A percentile compares a stretch with the other conserved stretches of the same genome.
phyloP scores from a whole-genome alignment of 1,140 invertebrate genomes.

The Magallana angulata region DNA sequence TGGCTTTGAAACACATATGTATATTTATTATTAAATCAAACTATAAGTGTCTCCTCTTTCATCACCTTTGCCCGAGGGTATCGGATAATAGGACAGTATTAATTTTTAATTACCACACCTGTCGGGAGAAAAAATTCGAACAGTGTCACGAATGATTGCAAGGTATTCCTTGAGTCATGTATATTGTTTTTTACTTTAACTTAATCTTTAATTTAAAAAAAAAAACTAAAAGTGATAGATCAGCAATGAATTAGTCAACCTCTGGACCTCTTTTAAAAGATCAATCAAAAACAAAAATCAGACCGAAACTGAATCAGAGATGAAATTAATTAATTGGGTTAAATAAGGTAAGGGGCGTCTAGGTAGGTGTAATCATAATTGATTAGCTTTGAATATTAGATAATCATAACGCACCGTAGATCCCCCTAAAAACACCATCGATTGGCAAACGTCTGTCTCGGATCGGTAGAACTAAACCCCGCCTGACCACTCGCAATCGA shows the following conservation, averaged over 20 bases:
- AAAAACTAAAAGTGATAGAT: too few relatives aligned
- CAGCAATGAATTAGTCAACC: too few relatives aligned
- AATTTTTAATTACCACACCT: slow-evolving; percentile 8
- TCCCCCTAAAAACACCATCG: not conserved
- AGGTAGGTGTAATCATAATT: not conserved
- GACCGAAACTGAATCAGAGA: too few relatives aligned
- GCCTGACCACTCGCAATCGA: slow-evolving; percentile 14
- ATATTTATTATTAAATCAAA: too few relatives aligned
- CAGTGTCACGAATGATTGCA: not conserved
- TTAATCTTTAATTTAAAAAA: too few relatives aligned
- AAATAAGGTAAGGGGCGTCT: not conserved
- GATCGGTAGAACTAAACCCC: not conserved
- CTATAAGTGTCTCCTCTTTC: not conserved
- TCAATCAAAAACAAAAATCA: too few relatives aligned
- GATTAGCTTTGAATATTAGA: slow-evolving; percentile 29
- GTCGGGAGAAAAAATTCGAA: not conserved
- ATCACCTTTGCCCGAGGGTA: not conserved
- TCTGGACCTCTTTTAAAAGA: too few relatives aligned
- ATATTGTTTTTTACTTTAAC: too few relatives aligned
- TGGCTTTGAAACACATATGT: too few relatives aligned
- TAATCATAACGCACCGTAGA: not conserved
- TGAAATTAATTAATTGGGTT: not conserved
- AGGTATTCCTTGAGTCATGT: too few relatives aligned
- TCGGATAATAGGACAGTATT: slow-evolving; percentile 12
- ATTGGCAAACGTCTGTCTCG: not conserved